Evolutionary conservation across 2,888 invertebrate species (phyloP).

Genomic region (Papilio gigon): DNA sequence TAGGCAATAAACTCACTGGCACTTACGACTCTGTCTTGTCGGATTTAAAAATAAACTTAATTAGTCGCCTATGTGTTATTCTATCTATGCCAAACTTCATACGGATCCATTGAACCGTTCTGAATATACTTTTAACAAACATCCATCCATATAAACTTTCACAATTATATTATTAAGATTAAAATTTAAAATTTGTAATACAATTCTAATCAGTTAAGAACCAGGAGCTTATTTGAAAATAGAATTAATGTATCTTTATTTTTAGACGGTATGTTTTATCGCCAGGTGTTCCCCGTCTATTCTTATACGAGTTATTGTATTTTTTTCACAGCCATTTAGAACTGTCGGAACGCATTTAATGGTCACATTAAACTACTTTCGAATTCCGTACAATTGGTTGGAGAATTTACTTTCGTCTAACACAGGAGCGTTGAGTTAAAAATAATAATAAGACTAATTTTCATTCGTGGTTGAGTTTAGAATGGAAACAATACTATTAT

Average conservation of each 20-base stretch:
- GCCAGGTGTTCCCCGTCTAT: conserved; percentile 35
- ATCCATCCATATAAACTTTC: too few relatives aligned
- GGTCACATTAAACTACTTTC: conserved; percentile 35
- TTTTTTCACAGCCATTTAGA: conserved; percentile 35
- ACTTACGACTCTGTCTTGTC: too few relatives aligned
- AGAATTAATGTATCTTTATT: conserved; percentile 14
- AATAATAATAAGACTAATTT: conserved; percentile 1
- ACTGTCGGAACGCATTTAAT: conserved; percentile 34
- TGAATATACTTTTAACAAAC: too few relatives aligned
- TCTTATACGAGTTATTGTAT: conserved; percentile 36
- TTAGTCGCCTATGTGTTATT: too few relatives aligned
- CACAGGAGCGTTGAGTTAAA: conserved; percentile 11
- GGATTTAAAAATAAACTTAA: too few relatives aligned
- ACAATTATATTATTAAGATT: too few relatives aligned
- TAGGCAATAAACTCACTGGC: too few relatives aligned
- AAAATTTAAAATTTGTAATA: background rate
- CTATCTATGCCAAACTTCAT: too few relatives aligned
- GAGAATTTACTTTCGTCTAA: conserved; percentile 31
- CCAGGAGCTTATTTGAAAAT: conserved; percentile 9
- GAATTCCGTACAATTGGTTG: conserved; percentile 29
- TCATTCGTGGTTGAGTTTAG: background rate
- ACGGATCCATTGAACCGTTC: too few relatives aligned
- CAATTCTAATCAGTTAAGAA: conserved; percentile 21
- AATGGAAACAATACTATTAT: background rate
- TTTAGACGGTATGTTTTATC: conserved; percentile 19